Evolutionary conservation across 2,113 vertebrate species (phyloP), one percentile per base, ranked within the genome.

Genomic region (Glaucidium brasilianum): DNA sequence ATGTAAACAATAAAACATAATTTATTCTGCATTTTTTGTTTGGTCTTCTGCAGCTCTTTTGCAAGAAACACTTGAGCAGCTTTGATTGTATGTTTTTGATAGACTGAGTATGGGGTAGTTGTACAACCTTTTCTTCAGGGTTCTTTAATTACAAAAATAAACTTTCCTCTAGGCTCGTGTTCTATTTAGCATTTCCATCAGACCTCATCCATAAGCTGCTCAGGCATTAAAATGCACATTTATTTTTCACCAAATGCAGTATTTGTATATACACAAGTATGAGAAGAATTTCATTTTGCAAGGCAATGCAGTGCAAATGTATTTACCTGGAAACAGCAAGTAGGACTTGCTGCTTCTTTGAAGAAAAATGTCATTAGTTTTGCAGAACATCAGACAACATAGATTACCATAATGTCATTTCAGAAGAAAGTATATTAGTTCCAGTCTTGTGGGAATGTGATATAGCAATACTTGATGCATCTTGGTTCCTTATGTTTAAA

Each of bases 91-190:
- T 56, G 5, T 35, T 90, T 90, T 82, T 87, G 30, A 32, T 56
- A 68, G n/a, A 27, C 39, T 64, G 39, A 43, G 37, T 52, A 50
- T 93, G 53, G 53, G 30, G 15, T 49, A 37, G 35, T 49, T 92
- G 26, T 66, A 29, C 30, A 43, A 35, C 21, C 29, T 80, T 45
- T 79, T 71, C 19, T 81, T 86, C 41, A 26, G 43, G 29, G 15
- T 60, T 83, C 21, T 67, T 55, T 63, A 39, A 52, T 87, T 67
- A 47, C 37, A 77, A 53, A 88, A 27, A 27, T 74, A 22, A 50
- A 25, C 22, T 84, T 66, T 53, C 15, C 32, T 91, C n/a, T 80
- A 15, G 26, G 22, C 21, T 78, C 0, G 0, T 1, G 0, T 71
- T 77, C 45, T 64, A 0, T 71, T 80, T 84, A 64, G 58, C 37